Evolutionary conservation across 1,140 invertebrate genomes (phyloP), one percentile per base, ranked within the genome.

Genomic region (Scylla paramamosain): DNA sequence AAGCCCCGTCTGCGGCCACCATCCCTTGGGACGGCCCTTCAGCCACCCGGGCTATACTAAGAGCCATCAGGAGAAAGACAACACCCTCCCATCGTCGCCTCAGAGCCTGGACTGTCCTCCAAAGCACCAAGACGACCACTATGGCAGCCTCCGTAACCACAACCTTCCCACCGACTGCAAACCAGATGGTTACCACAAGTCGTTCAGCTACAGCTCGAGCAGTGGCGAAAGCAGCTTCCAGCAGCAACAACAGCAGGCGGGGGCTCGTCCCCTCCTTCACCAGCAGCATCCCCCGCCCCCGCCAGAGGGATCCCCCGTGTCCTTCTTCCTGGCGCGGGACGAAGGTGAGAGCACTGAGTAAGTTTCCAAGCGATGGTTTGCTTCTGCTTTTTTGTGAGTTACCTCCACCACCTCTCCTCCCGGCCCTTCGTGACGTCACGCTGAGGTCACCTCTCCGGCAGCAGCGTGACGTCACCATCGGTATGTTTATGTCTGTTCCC

Each of bases 271-370:
- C 28, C 82, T 45, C 88, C 39, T 25, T 67, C 39, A 39, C n/a
- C 59, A 39, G 29, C 84, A 88, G 20, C n/a, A 67, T 25, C 29
- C 86, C 12, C 83, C 83, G 52, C 93, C 86, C 31, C 48, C 93
- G 20, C 84, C 93, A 59, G 93, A 31, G 28, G 93, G 84, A 93
- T 93, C 95, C 86, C 91, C 91, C 45, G 87, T 82, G 93, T 97
- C 97, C 96, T 97, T 97, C 94, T 97, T 97, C 97, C 94, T 97
- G 97, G 97, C 97, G 97, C 97, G 98, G 97, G 97, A 93, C 77
- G 95, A 98, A 98, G 98, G 98, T 98, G 98, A 97, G 97, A 98
- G 97, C 97, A 97, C 97, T 97, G 97, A 98, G 98, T 98, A 98
- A 98, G 98, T 98, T 98, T 88, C 91, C 90, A 45, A 91, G 88